Conservation (phyloP, 2,113 vertebrate genomes). For the Ramphastos sulfuratus region DNA sequence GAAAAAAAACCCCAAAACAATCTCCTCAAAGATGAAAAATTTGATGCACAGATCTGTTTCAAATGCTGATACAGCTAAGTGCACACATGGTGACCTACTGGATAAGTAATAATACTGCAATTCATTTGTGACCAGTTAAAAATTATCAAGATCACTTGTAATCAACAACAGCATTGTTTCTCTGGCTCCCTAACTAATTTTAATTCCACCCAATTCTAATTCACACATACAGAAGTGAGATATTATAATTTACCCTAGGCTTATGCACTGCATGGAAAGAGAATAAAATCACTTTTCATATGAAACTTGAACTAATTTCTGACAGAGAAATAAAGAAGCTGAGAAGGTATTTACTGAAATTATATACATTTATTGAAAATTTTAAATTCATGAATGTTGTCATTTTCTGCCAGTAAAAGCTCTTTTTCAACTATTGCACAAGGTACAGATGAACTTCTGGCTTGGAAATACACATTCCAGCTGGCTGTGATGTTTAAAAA, state of each 20-base stretch:
- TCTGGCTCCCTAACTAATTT: neutral
- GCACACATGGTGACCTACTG: neutral
- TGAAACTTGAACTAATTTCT: constrained; percentile 19
- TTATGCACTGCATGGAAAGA: neutral
- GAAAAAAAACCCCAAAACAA: neutral
- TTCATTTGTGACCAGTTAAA: neutral
- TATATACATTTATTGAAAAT: neutral
- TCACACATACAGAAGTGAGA: neutral
- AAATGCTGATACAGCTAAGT: neutral
- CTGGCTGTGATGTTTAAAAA: neutral
- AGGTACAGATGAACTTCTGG: neutral
- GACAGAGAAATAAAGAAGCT: neutral
- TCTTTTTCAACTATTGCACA: constrained; percentile 41
- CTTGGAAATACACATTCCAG: neutral
- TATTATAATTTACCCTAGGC: neutral
- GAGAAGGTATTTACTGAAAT: constrained; percentile 12
- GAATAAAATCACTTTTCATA: neutral
- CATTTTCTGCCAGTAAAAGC: constrained; percentile 21
- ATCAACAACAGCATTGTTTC: neutral
- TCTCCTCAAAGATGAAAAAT: neutral
- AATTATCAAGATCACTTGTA: neutral
- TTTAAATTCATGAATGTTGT: constrained; percentile 25
- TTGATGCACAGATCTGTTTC: neutral
- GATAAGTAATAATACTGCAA: neutral
- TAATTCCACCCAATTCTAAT: neutral